Conservation (phyloP, 2,113 vertebrate species). For the Grammomys surdaster region DNA sequence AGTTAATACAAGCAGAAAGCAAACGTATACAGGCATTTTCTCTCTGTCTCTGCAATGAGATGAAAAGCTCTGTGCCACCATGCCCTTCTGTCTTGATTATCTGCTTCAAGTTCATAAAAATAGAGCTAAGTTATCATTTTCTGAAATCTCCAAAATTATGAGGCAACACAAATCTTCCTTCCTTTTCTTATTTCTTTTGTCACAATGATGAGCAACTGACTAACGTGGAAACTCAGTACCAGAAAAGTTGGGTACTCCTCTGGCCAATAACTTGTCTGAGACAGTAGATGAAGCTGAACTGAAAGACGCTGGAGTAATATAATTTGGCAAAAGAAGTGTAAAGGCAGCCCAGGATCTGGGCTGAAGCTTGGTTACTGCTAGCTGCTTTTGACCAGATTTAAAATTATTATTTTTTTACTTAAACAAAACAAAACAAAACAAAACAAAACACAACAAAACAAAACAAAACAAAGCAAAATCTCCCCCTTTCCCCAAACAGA, state of each 20-base stretch:
- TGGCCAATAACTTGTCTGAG: neutral
- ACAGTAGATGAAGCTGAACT: no score
- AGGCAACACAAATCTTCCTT: neutral
- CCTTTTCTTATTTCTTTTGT: neutral
- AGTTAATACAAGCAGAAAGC: neutral
- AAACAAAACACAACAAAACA: neutral
- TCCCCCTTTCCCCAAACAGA: no score
- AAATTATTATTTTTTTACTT: neutral
- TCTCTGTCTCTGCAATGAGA: neutral
- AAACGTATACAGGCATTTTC: neutral
- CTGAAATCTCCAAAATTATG: neutral
- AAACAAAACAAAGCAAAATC: neutral
- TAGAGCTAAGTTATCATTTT: neutral
- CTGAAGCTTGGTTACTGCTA: neutral
- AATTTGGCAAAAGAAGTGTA: neutral
- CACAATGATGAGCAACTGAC: no score
- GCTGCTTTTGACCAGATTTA: neutral
- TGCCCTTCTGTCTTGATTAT: neutral
- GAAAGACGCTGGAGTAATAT: neutral
- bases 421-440: neutral
- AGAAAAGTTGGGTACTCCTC: neutral
- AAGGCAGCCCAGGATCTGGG: neutral
- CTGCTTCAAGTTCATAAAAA: neutral
- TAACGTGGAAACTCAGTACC: neutral
- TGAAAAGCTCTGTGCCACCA: neutral